phyloP scores from a whole-genome alignment of 2,113 vertebrate species.

The Syngnathus typhle region DNA sequence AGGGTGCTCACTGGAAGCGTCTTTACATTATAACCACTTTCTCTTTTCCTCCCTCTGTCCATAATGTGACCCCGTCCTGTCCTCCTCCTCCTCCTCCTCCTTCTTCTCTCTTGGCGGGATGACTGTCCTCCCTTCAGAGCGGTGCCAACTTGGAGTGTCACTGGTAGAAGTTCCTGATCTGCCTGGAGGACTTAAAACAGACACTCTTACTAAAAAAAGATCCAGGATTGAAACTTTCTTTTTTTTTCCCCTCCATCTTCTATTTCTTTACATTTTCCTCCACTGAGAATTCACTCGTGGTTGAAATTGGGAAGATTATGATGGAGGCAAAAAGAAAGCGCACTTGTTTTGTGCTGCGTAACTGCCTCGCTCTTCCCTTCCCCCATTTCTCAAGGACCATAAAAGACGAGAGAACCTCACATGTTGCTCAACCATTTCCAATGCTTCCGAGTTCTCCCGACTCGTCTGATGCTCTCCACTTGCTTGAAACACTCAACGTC shows the following conservation, averaged over 20 bases:
- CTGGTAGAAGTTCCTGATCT: slow-evolving; percentile 87
- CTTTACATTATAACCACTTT: slow-evolving; percentile 5
- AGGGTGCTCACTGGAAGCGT: slow-evolving; percentile 8
- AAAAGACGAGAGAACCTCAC: slow-evolving; percentile 35
- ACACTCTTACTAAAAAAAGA: neutral
- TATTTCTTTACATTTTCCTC: slow-evolving; percentile 42
- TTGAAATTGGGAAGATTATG: slow-evolving; percentile 26
- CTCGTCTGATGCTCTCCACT: neutral
- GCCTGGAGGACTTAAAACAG: slow-evolving; percentile 27
- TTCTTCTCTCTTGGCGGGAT: slow-evolving; percentile 34
- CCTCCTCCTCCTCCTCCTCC: neutral
- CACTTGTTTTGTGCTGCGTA: slow-evolving; percentile 27
- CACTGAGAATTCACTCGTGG: slow-evolving; percentile 68
- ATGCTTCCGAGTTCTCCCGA: slow-evolving; percentile 14
- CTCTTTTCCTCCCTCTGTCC: neutral
- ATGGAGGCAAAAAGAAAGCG: slow-evolving; percentile 17
- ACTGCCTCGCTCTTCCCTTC: slow-evolving; percentile 15
- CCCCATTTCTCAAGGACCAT: slow-evolving; percentile 47
- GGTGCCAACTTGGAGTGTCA: slow-evolving; percentile 93
- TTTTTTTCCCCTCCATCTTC: neutral
- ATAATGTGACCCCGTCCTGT: neutral
- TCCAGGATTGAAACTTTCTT: slow-evolving; percentile 78
- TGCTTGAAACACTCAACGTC: neutral
- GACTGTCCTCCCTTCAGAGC: slow-evolving; percentile 73
- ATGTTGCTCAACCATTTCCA: slow-evolving; percentile 18